Percentiles rank a stretch among this genome's conserved stretches.
Conservation (phyloP, 2,113 vertebrate species). For the chimpanzee (Pan troglodytes) region NHGRI_mPanTro3-v2.1_pri NC_072403.2:129895001-129895500, state of each 20-base stretch:
- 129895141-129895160: too few relatives aligned
- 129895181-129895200: too few relatives aligned
- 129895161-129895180: too few relatives aligned
- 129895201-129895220: background rate
- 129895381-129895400: conserved; percentile 29
- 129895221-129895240: conserved; percentile 30
- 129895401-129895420: background rate
- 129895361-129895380: background rate
- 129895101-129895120: too few relatives aligned
- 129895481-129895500: background rate
- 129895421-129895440: background rate
- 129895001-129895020: too few relatives aligned
- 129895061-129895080: too few relatives aligned
- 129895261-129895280: background rate
- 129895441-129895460: background rate
- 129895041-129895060: too few relatives aligned
- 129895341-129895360: conserved; percentile 10
- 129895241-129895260: background rate
- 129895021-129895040: too few relatives aligned
- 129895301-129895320: background rate
- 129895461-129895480: background rate
- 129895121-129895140: too few relatives aligned
- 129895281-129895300: background rate
- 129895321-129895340: background rate
- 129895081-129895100: too few relatives aligned